phyloP scores from a whole-genome alignment of 1,140 invertebrate species.

The Streblospio benedicti region DNA sequence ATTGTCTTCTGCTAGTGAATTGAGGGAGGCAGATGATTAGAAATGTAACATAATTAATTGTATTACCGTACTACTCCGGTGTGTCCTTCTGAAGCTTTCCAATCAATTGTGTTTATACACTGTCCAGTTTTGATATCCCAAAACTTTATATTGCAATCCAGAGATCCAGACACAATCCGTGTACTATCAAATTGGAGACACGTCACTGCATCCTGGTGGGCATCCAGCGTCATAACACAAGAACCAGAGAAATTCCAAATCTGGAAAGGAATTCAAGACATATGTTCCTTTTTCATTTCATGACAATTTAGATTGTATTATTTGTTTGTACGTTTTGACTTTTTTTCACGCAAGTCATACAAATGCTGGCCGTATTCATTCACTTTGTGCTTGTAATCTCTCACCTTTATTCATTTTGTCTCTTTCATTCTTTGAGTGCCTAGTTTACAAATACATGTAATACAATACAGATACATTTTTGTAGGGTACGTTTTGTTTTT shows the following conservation, averaged over 20 bases:
- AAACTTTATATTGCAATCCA: slow-evolving; percentile 52
- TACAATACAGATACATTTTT: no score
- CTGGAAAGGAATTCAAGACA: slow-evolving; percentile 32
- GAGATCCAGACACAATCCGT: slow-evolving; percentile 49
- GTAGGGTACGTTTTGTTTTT: no score
- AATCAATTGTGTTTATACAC: slow-evolving; percentile 53
- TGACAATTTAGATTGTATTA: neutral
- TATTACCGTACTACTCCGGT: slow-evolving; percentile 49
- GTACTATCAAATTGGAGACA: slow-evolving; percentile 50
- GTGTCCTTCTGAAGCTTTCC: slow-evolving; percentile 54
- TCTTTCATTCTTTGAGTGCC: no score
- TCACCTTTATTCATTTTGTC: no score
- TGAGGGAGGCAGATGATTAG: no score
- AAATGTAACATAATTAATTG: no score
- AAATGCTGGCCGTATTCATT: no score
- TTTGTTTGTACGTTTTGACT: no score
- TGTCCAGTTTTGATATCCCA: slow-evolving; percentile 49
- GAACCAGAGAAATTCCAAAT: slow-evolving; percentile 47
- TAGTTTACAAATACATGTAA: no score
- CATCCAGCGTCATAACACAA: slow-evolving; percentile 46
- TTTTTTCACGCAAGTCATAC: no score
- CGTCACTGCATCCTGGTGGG: slow-evolving; percentile 51
- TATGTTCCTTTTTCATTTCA: slow-evolving; percentile 4
- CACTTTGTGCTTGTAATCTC: no score
- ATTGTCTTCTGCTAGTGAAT: no score